phyloP scores from a whole-genome alignment of 2,113 vertebrate species.

The Cebidichthys violaceus region DNA sequence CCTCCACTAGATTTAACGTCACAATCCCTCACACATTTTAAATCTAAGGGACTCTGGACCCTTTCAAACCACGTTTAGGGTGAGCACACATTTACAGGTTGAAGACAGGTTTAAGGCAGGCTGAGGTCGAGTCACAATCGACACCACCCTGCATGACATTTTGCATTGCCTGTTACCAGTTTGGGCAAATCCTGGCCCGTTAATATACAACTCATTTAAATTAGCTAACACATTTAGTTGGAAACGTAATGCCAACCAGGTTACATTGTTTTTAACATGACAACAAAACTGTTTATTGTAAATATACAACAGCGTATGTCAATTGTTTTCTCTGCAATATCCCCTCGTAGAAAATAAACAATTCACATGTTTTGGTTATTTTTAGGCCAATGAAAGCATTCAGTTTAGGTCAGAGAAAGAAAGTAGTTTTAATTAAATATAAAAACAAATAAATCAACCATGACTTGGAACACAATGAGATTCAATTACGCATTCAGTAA shows the following conservation, averaged over 20 bases:
- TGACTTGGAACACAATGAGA: not conserved
- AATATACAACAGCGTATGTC: not conserved
- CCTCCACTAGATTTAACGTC: constrained; percentile 16
- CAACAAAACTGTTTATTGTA: not conserved
- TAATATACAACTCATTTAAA: not conserved
- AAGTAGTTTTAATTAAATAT: not conserved
- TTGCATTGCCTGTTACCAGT: not conserved
- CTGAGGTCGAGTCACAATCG: constrained; percentile 10
- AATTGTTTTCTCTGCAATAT: not conserved
- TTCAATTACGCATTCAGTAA: not conserved
- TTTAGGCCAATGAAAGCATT: not conserved
- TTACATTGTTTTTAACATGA: not conserved
- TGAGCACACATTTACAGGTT: not conserved
- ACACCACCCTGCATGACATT: not conserved
- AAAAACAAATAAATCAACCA: not conserved
- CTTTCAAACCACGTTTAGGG: constrained; percentile 8
- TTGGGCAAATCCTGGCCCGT: not conserved
- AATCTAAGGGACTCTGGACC: not conserved
- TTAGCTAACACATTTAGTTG: too few species aligned
- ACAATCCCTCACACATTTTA: not conserved
- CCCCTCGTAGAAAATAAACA: not conserved
- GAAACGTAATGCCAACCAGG: not conserved
- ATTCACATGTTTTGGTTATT: not conserved
- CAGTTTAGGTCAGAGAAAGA: not conserved
- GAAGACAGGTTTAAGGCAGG: not conserved